Conservation (phyloP, 2,888 invertebrate species). For the Polydrusus cervinus region DNA sequence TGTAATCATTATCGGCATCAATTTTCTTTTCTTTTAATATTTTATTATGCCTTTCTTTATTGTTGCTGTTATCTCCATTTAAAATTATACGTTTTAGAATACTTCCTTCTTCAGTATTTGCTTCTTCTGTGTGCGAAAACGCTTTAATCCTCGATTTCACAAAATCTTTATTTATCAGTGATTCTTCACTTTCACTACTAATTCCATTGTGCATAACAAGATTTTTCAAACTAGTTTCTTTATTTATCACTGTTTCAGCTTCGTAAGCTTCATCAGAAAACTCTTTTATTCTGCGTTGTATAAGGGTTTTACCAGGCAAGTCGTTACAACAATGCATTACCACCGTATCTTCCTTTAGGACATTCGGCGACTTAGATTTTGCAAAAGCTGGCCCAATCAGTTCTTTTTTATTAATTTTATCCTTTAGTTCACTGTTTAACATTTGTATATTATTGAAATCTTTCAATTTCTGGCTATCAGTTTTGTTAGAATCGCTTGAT, state of each 20-base stretch:
- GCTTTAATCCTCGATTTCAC: constrained; percentile 34
- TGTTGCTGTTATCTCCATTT: not conserved
- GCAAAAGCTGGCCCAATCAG: constrained; percentile 34
- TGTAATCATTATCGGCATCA: too few species aligned
- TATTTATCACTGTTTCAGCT: not conserved
- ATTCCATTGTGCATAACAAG: constrained; percentile 6
- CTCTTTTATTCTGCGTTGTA: constrained; percentile 44
- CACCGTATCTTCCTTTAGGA: constrained; percentile 1
- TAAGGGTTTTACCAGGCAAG: constrained; percentile 34
- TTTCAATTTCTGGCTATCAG: constrained; percentile 47
- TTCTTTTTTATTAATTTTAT: constrained; percentile 46
- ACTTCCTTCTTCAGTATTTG: not conserved
- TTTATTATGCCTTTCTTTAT: not conserved
- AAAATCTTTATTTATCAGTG: constrained; percentile 3
- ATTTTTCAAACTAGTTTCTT: constrained; percentile 15
- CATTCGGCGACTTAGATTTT: constrained; percentile 30
- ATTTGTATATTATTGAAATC: constrained; percentile 46
- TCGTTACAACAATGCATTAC: not conserved
- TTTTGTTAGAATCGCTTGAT: constrained; percentile 49
- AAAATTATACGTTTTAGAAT: not conserved
- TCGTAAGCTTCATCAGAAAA: constrained; percentile 27
- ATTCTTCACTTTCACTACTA: not conserved
- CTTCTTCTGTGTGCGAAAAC: constrained; percentile 16
- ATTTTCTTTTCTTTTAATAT: not conserved
- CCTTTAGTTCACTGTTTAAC: constrained; percentile 43